phyloP scores from a whole-genome alignment of 2,888 invertebrate genomes.

The Melinaea menophilus region DNA sequence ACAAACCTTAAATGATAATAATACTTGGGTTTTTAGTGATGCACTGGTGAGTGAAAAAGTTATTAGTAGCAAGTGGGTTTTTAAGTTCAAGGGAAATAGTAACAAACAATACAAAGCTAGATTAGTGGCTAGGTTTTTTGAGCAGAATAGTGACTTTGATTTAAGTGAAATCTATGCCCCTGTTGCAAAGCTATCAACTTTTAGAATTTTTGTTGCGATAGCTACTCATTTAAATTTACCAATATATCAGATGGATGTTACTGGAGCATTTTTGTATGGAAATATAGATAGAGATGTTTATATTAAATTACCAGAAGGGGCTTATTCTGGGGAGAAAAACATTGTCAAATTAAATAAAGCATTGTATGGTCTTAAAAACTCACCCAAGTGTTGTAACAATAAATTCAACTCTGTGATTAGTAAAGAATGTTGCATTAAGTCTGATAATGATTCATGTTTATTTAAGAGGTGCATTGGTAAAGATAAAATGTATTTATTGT shows the following conservation, averaged over 20 bases:
- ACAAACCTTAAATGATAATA: too few relatives aligned
- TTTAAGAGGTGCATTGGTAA: slow-evolving; percentile 23
- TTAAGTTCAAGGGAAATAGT: too few relatives aligned
- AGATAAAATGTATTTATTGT: slow-evolving; percentile 25
- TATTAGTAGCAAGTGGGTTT: too few relatives aligned
- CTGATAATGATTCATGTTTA: slow-evolving; percentile 29
- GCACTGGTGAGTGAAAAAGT: slow-evolving; percentile 16
- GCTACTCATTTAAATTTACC: slow-evolving; percentile 27
- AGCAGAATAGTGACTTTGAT: background rate
- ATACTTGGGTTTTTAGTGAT: too few relatives aligned
- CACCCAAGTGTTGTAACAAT: slow-evolving; percentile 9
- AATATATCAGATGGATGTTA: slow-evolving; percentile 29
- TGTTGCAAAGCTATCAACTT: slow-evolving; percentile 28
- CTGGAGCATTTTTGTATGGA: slow-evolving; percentile 29
- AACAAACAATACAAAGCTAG: too few relatives aligned
- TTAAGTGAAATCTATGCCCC: slow-evolving; percentile 26
- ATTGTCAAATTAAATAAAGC: slow-evolving; percentile 27
- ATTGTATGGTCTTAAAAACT: slow-evolving; percentile 25
- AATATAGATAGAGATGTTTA: slow-evolving; percentile 26
- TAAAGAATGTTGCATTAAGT: slow-evolving; percentile 28
- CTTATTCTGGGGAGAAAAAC: slow-evolving; percentile 17
- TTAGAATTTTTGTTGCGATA: slow-evolving; percentile 26
- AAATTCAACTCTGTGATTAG: slow-evolving; percentile 32
- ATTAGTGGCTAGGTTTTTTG: too few relatives aligned
- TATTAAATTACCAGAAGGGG: slow-evolving; percentile 28